These are phyloP conservation scores for Hylomyscus alleni DNA, from an alignment of 2,797 vertebrate species.

Conservation along the genomic window DNA sequence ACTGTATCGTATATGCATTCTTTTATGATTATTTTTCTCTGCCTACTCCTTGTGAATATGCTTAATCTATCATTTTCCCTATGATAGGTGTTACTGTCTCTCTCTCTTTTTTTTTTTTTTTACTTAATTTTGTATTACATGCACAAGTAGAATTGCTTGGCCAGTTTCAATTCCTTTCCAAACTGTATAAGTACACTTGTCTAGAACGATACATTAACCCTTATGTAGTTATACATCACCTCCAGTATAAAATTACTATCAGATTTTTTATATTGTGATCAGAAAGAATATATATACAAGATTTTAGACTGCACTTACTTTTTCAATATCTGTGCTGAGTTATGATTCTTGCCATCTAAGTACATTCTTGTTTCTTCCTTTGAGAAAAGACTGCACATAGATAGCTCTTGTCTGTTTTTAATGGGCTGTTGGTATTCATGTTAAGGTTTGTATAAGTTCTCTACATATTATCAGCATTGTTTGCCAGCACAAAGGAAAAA, in stretches of 20 bases:
- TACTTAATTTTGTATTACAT: background rate
- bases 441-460: conserved; percentile 13
- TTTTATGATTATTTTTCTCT: background rate
- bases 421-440: background rate
- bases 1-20: background rate
- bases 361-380: background rate
- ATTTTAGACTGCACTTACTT: background rate
- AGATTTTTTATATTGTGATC: background rate
- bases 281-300: background rate
- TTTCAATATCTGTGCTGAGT: background rate
- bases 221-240: background rate
- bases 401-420: background rate
- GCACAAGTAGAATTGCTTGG: background rate
- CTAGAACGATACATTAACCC: background rate
- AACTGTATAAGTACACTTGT: conserved; percentile 10
- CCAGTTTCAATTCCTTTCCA: conserved; percentile 5
- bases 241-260: background rate
- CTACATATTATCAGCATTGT: background rate
- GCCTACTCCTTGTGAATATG: background rate
- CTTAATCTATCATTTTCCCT: background rate
- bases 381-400: background rate
- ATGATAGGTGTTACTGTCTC: background rate
- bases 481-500: background rate
- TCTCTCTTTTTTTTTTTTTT: conserved; percentile 18
- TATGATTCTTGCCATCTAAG: background rate